Evolutionary conservation across 2,888 invertebrate species (phyloP), one percentile per base, ranked within the genome.

Genomic region (Julus scanicus): DNA sequence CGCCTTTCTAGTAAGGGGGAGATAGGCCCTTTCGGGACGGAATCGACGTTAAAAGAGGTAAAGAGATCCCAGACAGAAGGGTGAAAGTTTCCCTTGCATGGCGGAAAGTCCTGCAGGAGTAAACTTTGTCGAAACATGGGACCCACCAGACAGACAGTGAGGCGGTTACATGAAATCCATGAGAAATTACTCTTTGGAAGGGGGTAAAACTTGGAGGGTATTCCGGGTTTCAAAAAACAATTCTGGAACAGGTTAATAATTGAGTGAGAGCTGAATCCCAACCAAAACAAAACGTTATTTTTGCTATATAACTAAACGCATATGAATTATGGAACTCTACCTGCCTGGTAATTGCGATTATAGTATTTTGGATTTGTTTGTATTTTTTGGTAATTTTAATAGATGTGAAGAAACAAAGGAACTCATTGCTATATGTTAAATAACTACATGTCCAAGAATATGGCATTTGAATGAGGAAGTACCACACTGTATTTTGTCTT

Each of bases 31-130:
- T 71, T 71, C n/a, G 71, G 71, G 71, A 71, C 71, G 29, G 29
- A 71, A 71, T 71, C 29, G 71, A 71, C 71, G 29, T 71, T 29
- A 29, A 29, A 71, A 71, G 71, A 71, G 71, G 71, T 71, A 71
- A 71, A n/a, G 71, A 71, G 71, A 71, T 71, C n/a, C 71, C 71
- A 71, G 71, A 71, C 71, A 71, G 71, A 71, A 71, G 71, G 71
- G 71, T 71, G 29, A 71, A 71, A 71, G 71, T 29, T 29, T n/a
- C 71, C 71, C 71, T 71, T 29, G 15, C 53, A 53, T 71, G 11
- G 71, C 6, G 71, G 71, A 53, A 71, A 29, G 29, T 63, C 63
- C 63, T 29, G 29, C 29, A n/a, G 6, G 9, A 71, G 71, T 11
- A 71, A 71, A 71, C 11, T 29, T 71, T 63, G n/a, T 5, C 44